Percentiles rank a stretch among this genome's conserved stretches.
Evolutionary conservation across 2,888 invertebrate species (phyloP).

Genomic region (Scaptomyza flava): DNA sequence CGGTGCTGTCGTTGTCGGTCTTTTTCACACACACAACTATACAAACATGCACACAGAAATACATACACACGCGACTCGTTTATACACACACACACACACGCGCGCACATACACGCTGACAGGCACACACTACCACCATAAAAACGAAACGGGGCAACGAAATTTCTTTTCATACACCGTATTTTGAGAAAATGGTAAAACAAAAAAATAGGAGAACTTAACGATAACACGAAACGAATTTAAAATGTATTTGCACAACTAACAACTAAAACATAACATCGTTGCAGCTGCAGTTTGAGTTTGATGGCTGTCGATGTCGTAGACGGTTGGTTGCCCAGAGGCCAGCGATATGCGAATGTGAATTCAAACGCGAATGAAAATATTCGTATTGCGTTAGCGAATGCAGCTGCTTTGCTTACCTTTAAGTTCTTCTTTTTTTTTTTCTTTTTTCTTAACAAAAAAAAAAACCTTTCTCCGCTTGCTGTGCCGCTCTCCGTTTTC

Average conservation of each 20-base stretch:
- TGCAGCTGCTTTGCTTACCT: slow-evolving; percentile 57
- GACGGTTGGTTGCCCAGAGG: slow-evolving; percentile 30
- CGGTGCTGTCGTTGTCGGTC: slow-evolving; percentile 56
- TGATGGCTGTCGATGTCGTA: slow-evolving; percentile 35
- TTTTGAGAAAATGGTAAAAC: slow-evolving; percentile 34
- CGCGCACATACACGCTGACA: slow-evolving; percentile 20
- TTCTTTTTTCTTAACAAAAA: slow-evolving; percentile 12
- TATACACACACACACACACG: slow-evolving; percentile 32
- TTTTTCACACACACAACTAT: slow-evolving; percentile 39
- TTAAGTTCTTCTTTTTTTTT: slow-evolving; percentile 26
- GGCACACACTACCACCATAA: slow-evolving; percentile 30
- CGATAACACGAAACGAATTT: slow-evolving; percentile 37
- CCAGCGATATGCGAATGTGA: slow-evolving; percentile 33
- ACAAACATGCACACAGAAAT: slow-evolving; percentile 14
- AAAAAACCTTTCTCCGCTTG: slow-evolving; percentile 32
- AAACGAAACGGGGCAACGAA: slow-evolving; percentile 56
- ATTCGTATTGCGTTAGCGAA: slow-evolving; percentile 31
- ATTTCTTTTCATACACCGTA: slow-evolving; percentile 56
- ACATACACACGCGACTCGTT: slow-evolving; percentile 19
- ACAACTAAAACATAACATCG: slow-evolving; percentile 56
- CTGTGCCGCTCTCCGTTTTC: slow-evolving; percentile 11
- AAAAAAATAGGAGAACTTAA: slow-evolving; percentile 23
- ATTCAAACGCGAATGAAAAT: slow-evolving; percentile 32
- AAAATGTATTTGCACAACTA: slow-evolving; percentile 50
- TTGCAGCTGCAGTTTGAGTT: slow-evolving; percentile 45